A percentile compares a stretch with the other conserved stretches of the same genome.
Evolutionary conservation across 2,888 invertebrate species (phyloP).

Genomic region (Panopea generosa): DNA sequence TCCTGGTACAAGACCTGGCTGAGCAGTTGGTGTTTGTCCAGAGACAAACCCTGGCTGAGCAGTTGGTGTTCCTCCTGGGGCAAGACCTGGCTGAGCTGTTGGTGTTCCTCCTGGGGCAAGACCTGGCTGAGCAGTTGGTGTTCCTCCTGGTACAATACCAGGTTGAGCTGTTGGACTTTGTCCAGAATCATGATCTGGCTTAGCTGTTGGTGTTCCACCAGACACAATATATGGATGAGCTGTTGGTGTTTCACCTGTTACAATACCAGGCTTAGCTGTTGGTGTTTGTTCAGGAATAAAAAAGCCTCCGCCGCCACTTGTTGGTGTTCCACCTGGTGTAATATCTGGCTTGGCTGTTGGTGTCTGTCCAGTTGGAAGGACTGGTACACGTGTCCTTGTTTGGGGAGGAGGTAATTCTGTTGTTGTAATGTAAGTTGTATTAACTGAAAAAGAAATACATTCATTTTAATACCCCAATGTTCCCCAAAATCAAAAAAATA

Average conservation of each 20-base stretch:
- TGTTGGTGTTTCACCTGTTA: constrained; percentile 50
- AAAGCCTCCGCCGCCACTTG: no score
- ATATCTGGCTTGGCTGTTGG: constrained; percentile 50
- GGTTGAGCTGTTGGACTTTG: constrained; percentile 56
- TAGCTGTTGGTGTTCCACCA: constrained; percentile 42
- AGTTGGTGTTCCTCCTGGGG: constrained; percentile 38
- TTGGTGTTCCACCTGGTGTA: constrained; percentile 22
- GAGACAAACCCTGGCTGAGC: constrained; percentile 36
- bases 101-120: constrained; percentile 36
- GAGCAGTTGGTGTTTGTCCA: constrained; percentile 43
- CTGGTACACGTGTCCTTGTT: constrained; percentile 19
- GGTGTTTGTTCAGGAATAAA: constrained; percentile 35
- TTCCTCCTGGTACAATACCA: constrained; percentile 25
- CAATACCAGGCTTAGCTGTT: constrained; percentile 41
- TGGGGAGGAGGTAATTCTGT: constrained; percentile 45
- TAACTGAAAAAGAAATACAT: constrained; percentile 23
- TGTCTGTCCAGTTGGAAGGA: constrained; percentile 7
- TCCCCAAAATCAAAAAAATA: no score
- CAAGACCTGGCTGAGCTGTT: constrained; percentile 41
- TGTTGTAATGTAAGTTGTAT: constrained; percentile 16
- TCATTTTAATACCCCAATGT: not conserved
- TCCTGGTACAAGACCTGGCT: constrained; percentile 32
- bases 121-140: constrained; percentile 53
- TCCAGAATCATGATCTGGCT: constrained; percentile 32
- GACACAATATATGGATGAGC: constrained; percentile 33